Evolutionary conservation across 2,888 invertebrate genomes (phyloP).

Genomic region (Lasioglossum villosulum): DNA sequence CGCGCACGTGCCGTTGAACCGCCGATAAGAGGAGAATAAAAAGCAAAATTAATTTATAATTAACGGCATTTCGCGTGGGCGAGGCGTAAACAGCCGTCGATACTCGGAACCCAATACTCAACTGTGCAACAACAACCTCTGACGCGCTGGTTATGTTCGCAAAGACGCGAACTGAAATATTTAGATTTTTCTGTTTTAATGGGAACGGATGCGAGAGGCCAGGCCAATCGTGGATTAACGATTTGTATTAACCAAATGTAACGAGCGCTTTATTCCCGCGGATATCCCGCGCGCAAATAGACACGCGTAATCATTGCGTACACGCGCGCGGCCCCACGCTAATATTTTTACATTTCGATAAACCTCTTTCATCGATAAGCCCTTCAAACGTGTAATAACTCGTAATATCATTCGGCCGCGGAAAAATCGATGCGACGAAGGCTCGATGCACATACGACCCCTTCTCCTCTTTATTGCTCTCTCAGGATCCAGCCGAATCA

Average conservation of each 20-base stretch:
- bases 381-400: slow-evolving; percentile 59
- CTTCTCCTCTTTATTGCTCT: slow-evolving; percentile 43
- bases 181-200: slow-evolving; percentile 68
- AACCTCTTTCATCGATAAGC: slow-evolving; percentile 61
- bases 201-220: slow-evolving; percentile 56
- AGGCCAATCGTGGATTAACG: slow-evolving; percentile 58
- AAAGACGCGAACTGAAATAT: slow-evolving; percentile 60
- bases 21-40: slow-evolving; percentile 17
- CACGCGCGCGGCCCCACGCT: slow-evolving; percentile 30
- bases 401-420: slow-evolving; percentile 41
- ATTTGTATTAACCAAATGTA: slow-evolving; percentile 69
- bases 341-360: slow-evolving; percentile 65
- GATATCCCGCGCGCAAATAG: slow-evolving; percentile 63
- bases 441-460: neutral
- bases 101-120: slow-evolving; percentile 23
- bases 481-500: slow-evolving; percentile 38
- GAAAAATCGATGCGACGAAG: slow-evolving; percentile 45
- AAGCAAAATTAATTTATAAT: slow-evolving; percentile 49
- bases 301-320: slow-evolving; percentile 61
- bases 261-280: slow-evolving; percentile 60
- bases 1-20: neutral
- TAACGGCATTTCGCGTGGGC: slow-evolving; percentile 23
- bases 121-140: slow-evolving; percentile 26
- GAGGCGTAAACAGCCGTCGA: slow-evolving; percentile 15
- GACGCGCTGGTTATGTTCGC: neutral